Percentiles rank a stretch among this genome's conserved stretches.
Evolutionary conservation across 2,888 invertebrate genomes (phyloP).

Genomic region (Hydraecia micacea): DNA sequence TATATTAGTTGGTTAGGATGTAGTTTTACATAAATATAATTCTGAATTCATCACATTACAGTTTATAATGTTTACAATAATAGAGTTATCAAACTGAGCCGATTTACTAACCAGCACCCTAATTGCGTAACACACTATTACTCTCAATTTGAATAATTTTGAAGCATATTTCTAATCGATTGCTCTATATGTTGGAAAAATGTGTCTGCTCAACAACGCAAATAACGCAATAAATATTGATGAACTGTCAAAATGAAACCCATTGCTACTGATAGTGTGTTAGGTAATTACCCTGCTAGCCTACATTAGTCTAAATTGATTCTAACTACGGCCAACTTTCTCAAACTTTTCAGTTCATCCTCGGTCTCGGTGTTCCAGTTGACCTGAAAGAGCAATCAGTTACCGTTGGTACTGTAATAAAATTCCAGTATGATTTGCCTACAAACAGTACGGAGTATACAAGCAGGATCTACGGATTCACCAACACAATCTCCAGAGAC

Average conservation of each 20-base stretch:
- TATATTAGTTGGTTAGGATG: not conserved
- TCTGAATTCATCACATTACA: not conserved
- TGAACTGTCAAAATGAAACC: too few relatives aligned
- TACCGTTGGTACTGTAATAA: conserved; percentile 92
- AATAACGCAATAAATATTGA: too few relatives aligned
- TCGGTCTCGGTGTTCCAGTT: conserved; percentile 92
- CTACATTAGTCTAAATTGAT: conserved; percentile 46
- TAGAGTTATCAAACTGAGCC: not conserved
- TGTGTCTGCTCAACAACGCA: too few relatives aligned
- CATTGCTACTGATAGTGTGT: too few relatives aligned
- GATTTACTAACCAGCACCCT: conserved; percentile 2
- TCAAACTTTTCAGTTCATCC: conserved; percentile 90
- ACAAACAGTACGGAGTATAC: conserved; percentile 91
- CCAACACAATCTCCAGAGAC: conserved; percentile 83
- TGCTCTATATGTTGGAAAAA: too few relatives aligned
- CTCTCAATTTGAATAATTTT: too few relatives aligned
- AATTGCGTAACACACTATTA: too few relatives aligned
- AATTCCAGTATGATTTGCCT: conserved; percentile 92
- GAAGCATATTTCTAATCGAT: too few relatives aligned
- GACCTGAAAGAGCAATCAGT: conserved; percentile 91
- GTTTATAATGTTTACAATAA: not conserved
- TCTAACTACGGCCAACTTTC: conserved; percentile 41
- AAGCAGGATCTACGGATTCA: conserved; percentile 86
- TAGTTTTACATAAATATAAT: not conserved
- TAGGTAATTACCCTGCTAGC: too few relatives aligned